Evolutionary conservation across 2,797 vertebrate genomes (phyloP), one percentile per base, ranked within the genome.

Genomic region (Protonibea diacanthus): DNA sequence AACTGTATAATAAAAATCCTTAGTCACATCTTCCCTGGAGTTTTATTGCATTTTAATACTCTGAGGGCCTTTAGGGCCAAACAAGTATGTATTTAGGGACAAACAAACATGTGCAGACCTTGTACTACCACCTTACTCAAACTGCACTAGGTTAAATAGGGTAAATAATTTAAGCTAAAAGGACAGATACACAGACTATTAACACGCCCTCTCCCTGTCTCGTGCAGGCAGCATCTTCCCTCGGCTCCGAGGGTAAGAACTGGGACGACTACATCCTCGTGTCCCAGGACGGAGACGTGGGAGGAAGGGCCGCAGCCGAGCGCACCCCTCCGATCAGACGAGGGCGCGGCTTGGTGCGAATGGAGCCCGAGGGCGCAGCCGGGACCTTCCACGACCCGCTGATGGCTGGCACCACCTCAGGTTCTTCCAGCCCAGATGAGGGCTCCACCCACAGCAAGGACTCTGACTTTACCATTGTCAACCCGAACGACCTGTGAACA

Each of bases 381-480:
- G 88, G 82, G 27, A 86, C 91, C 66, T 97, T 99, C 92, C 95
- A 96, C 0, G 97, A 99, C 90, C 98, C 98, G 0, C 93, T 99
- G 67, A 96, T 93, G 94, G 94, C 94, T 71, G 95, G 93, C 55
- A 89, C 90, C 25, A 91, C 94, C 40, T 96, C 97, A 0, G 96
- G 95, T 12, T 98, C 97, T 5, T 98, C 97, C 90, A 99, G 97
- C 88, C 97, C 98, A 0, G 97, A 98, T 49, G 98, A 98, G 0
- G 93, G 97, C 95, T 97, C 96, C 92, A 98, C 96, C 91, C 93
- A 98, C 92, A 99, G 98, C 96, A 99, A 99, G 89, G 98, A 99
- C 96, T 99, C 98, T 2, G 98, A 99, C 92, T 99, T 99, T 84
- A 98, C 97, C 89, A 99, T 99, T 11, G 98, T 99, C 71, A 99